A percentile compares a stretch with the other conserved stretches of the same genome.
Evolutionary conservation across 2,888 invertebrate genomes (phyloP).

Genomic region (Tillus elongatus): DNA sequence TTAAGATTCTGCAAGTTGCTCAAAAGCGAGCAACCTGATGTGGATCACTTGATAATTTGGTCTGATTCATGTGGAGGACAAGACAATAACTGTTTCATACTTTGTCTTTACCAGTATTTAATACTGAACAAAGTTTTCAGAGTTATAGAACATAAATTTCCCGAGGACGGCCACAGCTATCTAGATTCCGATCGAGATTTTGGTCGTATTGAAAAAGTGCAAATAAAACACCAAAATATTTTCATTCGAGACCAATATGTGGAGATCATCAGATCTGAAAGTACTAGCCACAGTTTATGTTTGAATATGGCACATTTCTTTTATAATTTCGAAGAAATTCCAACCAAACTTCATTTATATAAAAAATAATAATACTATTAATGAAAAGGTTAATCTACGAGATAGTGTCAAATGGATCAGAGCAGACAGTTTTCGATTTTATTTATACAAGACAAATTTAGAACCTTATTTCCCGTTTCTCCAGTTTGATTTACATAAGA

Average conservation of each 20-base stretch:
- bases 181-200: constrained; percentile 32
- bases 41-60: constrained; percentile 20
- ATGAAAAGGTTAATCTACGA: constrained; percentile 1
- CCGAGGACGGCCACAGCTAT: constrained; percentile 30
- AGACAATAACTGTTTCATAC: constrained; percentile 23
- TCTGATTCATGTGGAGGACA: constrained; percentile 29
- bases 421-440: not conserved
- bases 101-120: not conserved
- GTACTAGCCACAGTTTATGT: not conserved
- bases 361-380: not conserved
- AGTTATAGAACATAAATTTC: constrained; percentile 31
- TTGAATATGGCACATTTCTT: not conserved
- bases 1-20: constrained; percentile 22
- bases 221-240: constrained; percentile 22
- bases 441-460: not conserved
- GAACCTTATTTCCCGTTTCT: not conserved
- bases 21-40: constrained; percentile 8
- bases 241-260: not conserved
- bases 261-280: not conserved
- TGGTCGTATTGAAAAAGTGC: constrained; percentile 28
- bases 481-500: not conserved
- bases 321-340: constrained; percentile 1
- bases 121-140: constrained; percentile 24
- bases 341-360: not conserved
- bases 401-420: constrained; percentile 2